Conservation (phyloP, 2,797 vertebrate species). For the Phataginus tetradactyla region DNA sequence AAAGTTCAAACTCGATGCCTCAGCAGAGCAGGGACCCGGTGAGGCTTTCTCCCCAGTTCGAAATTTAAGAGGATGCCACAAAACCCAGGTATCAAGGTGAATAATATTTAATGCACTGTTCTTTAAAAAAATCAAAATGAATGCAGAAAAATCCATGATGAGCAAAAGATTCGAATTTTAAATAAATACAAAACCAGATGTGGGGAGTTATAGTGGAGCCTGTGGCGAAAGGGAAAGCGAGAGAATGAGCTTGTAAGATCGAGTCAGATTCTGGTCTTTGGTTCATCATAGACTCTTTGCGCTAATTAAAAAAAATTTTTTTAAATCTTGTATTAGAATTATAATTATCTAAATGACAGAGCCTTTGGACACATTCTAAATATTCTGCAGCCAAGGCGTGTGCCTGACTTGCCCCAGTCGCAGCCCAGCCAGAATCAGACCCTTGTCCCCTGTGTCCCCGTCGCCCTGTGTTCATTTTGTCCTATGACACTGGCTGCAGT, state of each 20-base stretch:
- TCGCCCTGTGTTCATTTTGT: fast-evolving
- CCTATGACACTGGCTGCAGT: background rate
- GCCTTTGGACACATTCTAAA: background rate
- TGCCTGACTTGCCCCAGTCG: fast-evolving
- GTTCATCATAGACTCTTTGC: background rate
- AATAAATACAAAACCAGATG: background rate
- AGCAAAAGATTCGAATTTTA: background rate
- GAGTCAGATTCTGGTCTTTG: background rate
- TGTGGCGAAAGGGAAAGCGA: background rate
- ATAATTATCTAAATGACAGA: background rate
- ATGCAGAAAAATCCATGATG: background rate
- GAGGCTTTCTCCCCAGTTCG: background rate
- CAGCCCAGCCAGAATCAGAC: background rate
- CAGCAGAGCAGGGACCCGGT: fast-evolving
- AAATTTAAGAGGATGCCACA: background rate
- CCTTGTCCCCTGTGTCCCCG: background rate
- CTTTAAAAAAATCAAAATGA: background rate
- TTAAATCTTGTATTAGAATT: background rate
- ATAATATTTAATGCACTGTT: background rate
- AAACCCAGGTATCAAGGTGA: background rate
- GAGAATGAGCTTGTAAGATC: background rate
- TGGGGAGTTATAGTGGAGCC: background rate
- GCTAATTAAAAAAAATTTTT: background rate
- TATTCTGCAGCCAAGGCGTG: background rate
- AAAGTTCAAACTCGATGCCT: background rate